These are phyloP conservation scores for Drosophila fuyamai DNA, from an alignment of 1,140 invertebrate genomes.

Conservation along the genomic window DNA sequence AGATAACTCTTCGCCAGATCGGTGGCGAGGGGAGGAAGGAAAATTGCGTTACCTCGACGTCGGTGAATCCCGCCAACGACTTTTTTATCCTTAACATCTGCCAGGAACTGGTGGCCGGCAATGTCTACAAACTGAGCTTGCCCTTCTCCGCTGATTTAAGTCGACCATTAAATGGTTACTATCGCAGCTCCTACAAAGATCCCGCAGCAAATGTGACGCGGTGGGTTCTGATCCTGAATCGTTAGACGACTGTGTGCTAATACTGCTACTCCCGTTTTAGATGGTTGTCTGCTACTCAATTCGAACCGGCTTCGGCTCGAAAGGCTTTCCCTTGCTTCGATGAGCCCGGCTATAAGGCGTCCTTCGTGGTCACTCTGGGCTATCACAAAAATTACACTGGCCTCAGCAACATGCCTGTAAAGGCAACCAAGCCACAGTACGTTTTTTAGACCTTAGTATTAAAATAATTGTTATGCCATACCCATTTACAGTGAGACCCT, in stretches of 20 bases:
- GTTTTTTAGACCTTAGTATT: background rate
- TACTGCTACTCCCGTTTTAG: constrained; percentile 1
- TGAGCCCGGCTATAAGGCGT: constrained; percentile 95
- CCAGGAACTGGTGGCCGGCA: constrained; percentile 84
- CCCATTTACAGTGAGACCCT: background rate
- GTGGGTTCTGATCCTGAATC: constrained; percentile 84
- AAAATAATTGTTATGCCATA: background rate
- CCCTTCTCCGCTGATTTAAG: constrained; percentile 88
- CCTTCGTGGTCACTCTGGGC: constrained; percentile 91
- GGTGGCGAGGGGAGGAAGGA: constrained; percentile 15
- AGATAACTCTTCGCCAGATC: background rate
- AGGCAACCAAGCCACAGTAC: constrained; percentile 50
- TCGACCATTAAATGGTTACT: constrained; percentile 89
- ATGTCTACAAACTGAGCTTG: constrained; percentile 88
- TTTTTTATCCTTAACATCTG: constrained; percentile 87
- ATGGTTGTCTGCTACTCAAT: constrained; percentile 90
- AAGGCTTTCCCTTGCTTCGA: constrained; percentile 98
- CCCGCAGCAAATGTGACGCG: constrained; percentile 86
- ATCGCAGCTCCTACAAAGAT: constrained; percentile 90
- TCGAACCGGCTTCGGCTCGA: constrained; percentile 94
- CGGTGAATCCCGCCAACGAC: constrained; percentile 84
- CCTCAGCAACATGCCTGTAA: constrained; percentile 93
- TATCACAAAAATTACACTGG: constrained; percentile 87
- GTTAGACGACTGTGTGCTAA: too few relatives aligned
- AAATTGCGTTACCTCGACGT: constrained; percentile 82